A percentile compares a stretch with the other conserved stretches of the same genome.
phyloP scores from a whole-genome alignment of 2,113 vertebrate species.

The Ivindomyrus marchei region DNA sequence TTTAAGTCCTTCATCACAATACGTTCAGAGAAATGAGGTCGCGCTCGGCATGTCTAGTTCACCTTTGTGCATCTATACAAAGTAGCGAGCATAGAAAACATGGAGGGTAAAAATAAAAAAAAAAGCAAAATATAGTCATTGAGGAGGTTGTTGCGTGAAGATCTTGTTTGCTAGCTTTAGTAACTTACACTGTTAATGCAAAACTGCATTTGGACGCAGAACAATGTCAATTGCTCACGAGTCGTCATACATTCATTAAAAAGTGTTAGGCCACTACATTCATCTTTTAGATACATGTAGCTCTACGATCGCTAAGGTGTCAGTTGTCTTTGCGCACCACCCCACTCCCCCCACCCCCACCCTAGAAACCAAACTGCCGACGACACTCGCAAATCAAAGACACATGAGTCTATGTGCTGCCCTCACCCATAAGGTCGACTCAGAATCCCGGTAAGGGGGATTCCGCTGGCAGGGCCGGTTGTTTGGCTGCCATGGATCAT shows the following conservation, averaged over 20 bases:
- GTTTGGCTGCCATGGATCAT: neutral
- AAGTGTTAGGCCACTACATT: conserved; percentile 14
- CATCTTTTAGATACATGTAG: conserved; percentile 1
- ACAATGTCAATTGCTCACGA: neutral
- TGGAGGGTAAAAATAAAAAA: neutral
- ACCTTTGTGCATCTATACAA: neutral
- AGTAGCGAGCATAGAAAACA: conserved; percentile 3
- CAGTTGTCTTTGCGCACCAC: neutral
- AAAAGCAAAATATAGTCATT: conserved; percentile 6
- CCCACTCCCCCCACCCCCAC: neutral
- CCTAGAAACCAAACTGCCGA: neutral
- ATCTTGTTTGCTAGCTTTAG: neutral
- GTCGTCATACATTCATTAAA: conserved; percentile 23
- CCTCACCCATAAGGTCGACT: neutral
- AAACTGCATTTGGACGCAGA: conserved; percentile 3
- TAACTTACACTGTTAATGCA: neutral
- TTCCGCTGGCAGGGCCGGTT: neutral
- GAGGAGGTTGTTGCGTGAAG: neutral
- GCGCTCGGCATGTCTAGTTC: neutral
- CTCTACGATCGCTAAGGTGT: neutral
- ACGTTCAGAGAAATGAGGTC: neutral
- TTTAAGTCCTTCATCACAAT: neutral
- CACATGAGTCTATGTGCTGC: neutral
- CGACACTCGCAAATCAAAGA: neutral
- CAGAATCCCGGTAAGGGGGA: neutral